Base-by-base conservation (phyloP, 1,140 invertebrate genomes). In the Chironomus striatipennis region DNA sequence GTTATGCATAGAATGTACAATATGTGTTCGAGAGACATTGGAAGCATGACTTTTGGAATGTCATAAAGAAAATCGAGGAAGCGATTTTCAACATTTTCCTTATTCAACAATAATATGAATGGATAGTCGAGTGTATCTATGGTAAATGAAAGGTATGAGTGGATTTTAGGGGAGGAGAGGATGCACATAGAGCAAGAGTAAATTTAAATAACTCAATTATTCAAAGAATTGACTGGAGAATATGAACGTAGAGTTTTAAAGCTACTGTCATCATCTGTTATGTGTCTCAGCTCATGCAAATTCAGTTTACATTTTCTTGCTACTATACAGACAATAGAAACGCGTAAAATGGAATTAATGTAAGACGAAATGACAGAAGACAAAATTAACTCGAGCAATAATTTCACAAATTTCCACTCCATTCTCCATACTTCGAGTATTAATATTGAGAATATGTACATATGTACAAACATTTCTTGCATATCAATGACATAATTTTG, bases 171-270 rank as follows among this genome's bases (percentile, higher is more conserved):
- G n/a, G 43, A 9, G 43, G 43, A 12, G 47, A 57, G 24, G 24
- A 34, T 34, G 24, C 5, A 34, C 24, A 34, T 1, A 34, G n/a
- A 34, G 10, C 47, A 57, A 57, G 15, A 57, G 47, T 15, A 57
- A 57, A 70, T 70, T 70, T 70, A 21, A 70, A 70, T 70, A 70
- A 70, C 65, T 70, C 20, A 70, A 70, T 70, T 70, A 70, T 70
- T 70, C 65, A 70, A 34, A 70, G 65, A 70, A 70, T 70, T 70
- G 20, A 70, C 65, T 21, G 9, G 65, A 21, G 20, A 70, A 20
- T 20, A 9, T 20, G 65, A 70, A 20, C n/a, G 18, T 21, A 20
- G 47, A n/a, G 43, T 47, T 47, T 57, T 12, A 57, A 57, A 57
- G 12, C 47, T 15, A 57, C 12, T 1, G 4, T 5, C 47, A 57